Evolutionary conservation across 2,888 invertebrate genomes (phyloP), one percentile per base, ranked within the genome.

Genomic region (Calameuta filiformis): DNA sequence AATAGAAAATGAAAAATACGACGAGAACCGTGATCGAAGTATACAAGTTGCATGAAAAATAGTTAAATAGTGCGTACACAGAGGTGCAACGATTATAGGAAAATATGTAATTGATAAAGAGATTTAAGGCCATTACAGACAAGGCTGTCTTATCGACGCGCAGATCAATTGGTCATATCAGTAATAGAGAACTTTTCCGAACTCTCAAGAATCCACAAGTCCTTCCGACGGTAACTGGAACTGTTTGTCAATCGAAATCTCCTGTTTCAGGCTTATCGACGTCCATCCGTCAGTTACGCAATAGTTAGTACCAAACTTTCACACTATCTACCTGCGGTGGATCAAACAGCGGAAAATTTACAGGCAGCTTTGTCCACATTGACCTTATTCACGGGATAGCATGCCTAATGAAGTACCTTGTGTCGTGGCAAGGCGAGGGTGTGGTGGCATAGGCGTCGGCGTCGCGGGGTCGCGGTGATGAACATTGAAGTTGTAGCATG

Each of bases 381-480:
- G 71, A 71, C 71, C 71, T 71, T 34, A 34, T 71, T 34, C 34
- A 71, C 31, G 33, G 33, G 31, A 31, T 71, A 71, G 71, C 33
- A 71, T 33, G 71, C 71, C 71, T 71, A 71, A 71, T 71, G 81
- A 84, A 79, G 85, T 90, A 90, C 89, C 90, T 89, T 86, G 89
- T 89, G 79, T 86, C 87, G 87, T 88, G 89, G 88, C 87, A 85
- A 82, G 85, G 84, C 83, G 88, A 89, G 89, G 87, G 88, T 88
- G 89, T 87, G 89, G 86, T 89, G 88, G 87, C 90, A 88, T 87
- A 85, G 87, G 85, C 87, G 83, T 87, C 87, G 85, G 85, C 87
- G 84, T 87, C 84, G 84, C 83, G 83, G 83, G 79, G 83, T 81
- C 83, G 83, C 78, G 83, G 80, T 80, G 85, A 80, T 83, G 84